phyloP scores from a whole-genome alignment of 2,113 vertebrate genomes.

The Pristiophorus japonicus region DNA sequence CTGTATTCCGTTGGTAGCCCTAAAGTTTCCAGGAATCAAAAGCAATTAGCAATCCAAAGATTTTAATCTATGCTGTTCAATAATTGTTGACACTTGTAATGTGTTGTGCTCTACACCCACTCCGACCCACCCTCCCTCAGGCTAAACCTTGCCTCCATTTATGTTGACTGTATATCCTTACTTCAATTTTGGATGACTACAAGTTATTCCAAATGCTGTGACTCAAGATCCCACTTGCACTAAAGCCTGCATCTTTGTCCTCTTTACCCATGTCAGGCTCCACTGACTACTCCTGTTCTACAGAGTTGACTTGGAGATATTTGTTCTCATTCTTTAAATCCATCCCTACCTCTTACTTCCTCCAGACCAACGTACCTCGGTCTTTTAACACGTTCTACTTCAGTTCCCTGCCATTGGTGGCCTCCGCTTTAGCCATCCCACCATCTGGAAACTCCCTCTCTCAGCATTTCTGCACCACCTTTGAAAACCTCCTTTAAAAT shows the following conservation, averaged over 20 bases:
- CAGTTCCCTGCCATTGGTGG: background rate
- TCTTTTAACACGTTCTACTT: background rate
- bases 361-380: background rate
- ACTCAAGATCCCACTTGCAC: background rate
- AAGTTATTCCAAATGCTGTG: background rate
- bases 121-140: fast-evolving
- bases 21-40: too few species aligned
- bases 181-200: background rate
- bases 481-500: background rate
- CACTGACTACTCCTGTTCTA: background rate
- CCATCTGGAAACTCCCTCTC: background rate
- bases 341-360: background rate
- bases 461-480: background rate
- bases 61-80: background rate
- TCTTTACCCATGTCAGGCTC: background rate
- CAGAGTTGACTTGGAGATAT: background rate
- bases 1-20: too few species aligned
- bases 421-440: background rate
- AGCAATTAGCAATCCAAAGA: too few species aligned
- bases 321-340: background rate
- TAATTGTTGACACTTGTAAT: background rate
- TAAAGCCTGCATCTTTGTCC: background rate
- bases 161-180: background rate
- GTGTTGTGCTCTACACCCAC: background rate
- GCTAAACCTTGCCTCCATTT: background rate